These are phyloP conservation scores for Allacma fusca DNA, from an alignment of 2,888 invertebrate genomes.

Conservation along the genomic window DNA sequence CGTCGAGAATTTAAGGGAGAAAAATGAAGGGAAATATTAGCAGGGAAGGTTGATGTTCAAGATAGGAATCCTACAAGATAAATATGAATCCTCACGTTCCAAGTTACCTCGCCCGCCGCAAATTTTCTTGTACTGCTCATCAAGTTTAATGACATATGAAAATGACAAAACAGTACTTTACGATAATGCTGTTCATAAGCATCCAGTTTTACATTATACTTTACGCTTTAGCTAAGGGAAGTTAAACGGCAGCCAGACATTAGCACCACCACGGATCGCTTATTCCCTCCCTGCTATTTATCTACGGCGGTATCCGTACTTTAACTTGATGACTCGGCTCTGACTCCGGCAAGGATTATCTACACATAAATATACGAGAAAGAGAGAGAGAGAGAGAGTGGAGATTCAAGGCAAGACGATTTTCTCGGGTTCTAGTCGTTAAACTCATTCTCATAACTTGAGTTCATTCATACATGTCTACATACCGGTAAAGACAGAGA, in stretches of 20 bases:
- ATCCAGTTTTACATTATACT: not conserved
- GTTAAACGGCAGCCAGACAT: too few relatives aligned
- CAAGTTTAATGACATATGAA: slow-evolving; percentile 11
- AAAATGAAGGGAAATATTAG: too few relatives aligned
- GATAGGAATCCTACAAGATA: not conserved
- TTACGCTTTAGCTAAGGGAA: not conserved
- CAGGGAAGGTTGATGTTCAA: not conserved
- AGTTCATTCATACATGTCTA: not conserved
- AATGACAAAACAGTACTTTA: not conserved
- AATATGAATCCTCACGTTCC: not conserved
- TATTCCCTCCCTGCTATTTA: too few relatives aligned
- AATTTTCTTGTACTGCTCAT: not conserved
- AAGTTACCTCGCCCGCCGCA: not conserved
- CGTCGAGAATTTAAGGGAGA: too few relatives aligned
- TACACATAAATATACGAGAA: not conserved
- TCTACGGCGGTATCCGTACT: not conserved
- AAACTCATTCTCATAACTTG: slow-evolving; percentile 8
- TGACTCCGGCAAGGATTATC: not conserved
- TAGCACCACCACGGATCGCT: too few relatives aligned
- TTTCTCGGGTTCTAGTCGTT: not conserved
- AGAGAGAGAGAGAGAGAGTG: not conserved
- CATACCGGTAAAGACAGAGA: not conserved
- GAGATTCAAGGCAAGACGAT: not conserved
- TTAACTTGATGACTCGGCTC: not conserved
- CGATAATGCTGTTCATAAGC: not conserved